phyloP scores from a whole-genome alignment of 2,797 vertebrate species.

The Lepidocolaptes lacrymiger region DNA sequence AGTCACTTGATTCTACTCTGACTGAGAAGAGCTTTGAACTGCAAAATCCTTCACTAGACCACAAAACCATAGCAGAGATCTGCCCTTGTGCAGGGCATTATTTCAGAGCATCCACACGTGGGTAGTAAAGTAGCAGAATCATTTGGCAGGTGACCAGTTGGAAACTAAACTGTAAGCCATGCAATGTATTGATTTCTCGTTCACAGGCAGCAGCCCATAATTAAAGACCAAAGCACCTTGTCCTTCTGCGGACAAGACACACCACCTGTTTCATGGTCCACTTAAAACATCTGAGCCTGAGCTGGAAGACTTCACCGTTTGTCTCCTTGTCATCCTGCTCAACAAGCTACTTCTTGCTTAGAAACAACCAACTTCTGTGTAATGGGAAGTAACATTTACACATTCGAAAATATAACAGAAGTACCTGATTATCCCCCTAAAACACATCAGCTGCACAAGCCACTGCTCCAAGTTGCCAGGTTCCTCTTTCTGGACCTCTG shows the following conservation, averaged over 20 bases:
- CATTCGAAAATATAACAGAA: neutral
- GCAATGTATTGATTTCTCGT: neutral
- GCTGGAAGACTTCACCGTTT: neutral
- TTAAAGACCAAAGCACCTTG: neutral
- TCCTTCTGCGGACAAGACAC: neutral
- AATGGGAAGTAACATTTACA: neutral
- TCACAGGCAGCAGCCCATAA: neutral
- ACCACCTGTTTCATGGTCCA: neutral
- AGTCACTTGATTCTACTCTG: neutral
- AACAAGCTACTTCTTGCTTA: neutral
- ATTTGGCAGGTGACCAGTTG: neutral
- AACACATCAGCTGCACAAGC: neutral
- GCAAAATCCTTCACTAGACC: neutral
- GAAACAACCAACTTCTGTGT: neutral
- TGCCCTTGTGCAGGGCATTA: neutral
- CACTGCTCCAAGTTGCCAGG: neutral
- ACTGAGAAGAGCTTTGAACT: neutral
- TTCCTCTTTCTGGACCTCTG: neutral
- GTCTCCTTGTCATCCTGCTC: too few relatives aligned
- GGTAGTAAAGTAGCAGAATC: neutral
- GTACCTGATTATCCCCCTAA: neutral
- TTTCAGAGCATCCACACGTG: neutral
- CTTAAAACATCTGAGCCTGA: neutral
- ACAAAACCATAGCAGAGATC: neutral
- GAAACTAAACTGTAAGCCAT: neutral